Evolutionary conservation across 2,113 vertebrate species (phyloP).

Genomic region (Falco punctatus): DNA sequence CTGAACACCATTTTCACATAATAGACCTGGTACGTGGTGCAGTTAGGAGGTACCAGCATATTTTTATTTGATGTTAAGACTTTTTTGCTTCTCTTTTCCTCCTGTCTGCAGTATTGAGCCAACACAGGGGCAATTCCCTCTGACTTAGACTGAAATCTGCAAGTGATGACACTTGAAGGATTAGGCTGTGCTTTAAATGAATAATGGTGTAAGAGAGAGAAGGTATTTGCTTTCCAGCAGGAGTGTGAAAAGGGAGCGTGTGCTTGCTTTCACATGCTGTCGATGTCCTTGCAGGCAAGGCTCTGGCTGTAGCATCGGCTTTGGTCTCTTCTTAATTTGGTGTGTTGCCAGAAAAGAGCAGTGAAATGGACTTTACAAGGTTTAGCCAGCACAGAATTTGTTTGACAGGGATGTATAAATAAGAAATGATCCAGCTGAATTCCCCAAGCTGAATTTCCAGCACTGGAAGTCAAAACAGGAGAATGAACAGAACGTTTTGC

Average conservation of each 20-base stretch:
- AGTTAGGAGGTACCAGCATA: neutral
- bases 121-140: neutral
- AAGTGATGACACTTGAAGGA: neutral
- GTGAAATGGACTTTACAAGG: neutral
- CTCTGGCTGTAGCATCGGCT: neutral
- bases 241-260: neutral
- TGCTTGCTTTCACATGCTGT: neutral
- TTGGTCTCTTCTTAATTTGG: neutral
- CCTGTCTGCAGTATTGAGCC: neutral
- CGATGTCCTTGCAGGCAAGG: neutral
- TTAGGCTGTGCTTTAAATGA: neutral
- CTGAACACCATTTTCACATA: neutral
- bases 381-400: neutral
- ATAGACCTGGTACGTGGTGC: neutral
- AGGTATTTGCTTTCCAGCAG: neutral
- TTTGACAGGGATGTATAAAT: neutral
- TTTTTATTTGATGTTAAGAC: neutral
- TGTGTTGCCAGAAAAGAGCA: neutral
- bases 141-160: neutral
- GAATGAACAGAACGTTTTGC: neutral
- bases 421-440: neutral
- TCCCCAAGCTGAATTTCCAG: neutral
- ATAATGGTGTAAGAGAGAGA: neutral
- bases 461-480: neutral
- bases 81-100: neutral